Evolutionary conservation across 2,888 invertebrate genomes (phyloP), one percentile per base, ranked within the genome.

Genomic region (Acronicta leporina): DNA sequence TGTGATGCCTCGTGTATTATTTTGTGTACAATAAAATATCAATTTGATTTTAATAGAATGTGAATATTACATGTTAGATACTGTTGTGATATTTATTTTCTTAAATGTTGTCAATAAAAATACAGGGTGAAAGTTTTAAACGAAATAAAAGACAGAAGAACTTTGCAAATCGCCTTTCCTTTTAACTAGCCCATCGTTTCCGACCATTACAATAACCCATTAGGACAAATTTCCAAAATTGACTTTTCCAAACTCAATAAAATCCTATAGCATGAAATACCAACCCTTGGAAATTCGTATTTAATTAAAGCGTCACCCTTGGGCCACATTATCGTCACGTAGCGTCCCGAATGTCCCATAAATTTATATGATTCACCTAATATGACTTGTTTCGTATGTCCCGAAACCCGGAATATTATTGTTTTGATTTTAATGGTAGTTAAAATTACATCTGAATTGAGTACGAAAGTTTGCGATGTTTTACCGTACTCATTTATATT

Each of bases 331-430:
- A 78, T 69, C 68, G 66, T 63, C 66, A 67, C 72, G 64, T 66
- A 61, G 54, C 54, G 64, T 44, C 48, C 71, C 57, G 62, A 55
- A 62, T 61, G 68, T 63, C 60, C 54, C 68, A 66, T 77, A 77
- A 77, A 77, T 77, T 73, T 75, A 65, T 73, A 77, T 74, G 76
- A 76, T 65, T 72, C 75, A 74, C 63, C 68, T 75, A 75, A 77
- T 68, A 73, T 33, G 68, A 66, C 51, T 74, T 69, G 63, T 59
- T 69, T 68, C 45, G 20, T 66, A 49, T 63, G 69, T 60, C 63
- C 52, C 57, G 49, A 47, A 33, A 38, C 48, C 62, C 67, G 60
- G 40, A 68, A 48, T 60, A 41, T 59, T 73, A 66, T 76, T 73
- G 65, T 75, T 70, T 63, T 67, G 65, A 68, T 70, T 75, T 67